phyloP scores from a whole-genome alignment of 2,888 invertebrate species.

The Saturnia pavonia region DNA sequence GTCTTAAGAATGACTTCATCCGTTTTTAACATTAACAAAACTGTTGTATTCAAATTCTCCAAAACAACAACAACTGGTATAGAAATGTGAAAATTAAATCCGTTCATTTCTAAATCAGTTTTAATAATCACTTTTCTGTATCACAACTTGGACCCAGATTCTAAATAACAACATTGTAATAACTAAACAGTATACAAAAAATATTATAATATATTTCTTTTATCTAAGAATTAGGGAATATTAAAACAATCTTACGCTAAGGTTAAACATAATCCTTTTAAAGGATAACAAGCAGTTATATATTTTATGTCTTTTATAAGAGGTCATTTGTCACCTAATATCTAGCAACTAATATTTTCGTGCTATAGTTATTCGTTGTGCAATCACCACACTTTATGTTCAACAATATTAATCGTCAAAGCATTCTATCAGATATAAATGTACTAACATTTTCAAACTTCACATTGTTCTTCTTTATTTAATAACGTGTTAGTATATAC shows the following conservation, averaged over 20 bases:
- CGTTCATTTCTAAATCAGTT: constrained; percentile 2
- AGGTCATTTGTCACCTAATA: constrained; percentile 59
- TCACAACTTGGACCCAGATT: constrained; percentile 73
- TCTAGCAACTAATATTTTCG: constrained; percentile 66
- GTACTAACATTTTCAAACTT: constrained; percentile 2
- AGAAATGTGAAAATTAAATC: constrained; percentile 20
- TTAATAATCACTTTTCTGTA: constrained; percentile 24
- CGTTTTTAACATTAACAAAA: constrained; percentile 20
- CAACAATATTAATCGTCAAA: constrained; percentile 2
- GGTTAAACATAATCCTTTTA: constrained; percentile 68
- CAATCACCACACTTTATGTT: constrained; percentile 22
- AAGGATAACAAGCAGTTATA: constrained; percentile 79
- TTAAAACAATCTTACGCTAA: constrained; percentile 67
- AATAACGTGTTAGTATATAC: background rate
- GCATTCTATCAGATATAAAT: constrained; percentile 11
- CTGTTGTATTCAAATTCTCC: constrained; percentile 40
- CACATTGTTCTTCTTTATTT: background rate
- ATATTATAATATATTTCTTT: constrained; percentile 52
- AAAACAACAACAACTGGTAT: constrained; percentile 23
- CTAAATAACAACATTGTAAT: constrained; percentile 62
- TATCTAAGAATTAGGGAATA: constrained; percentile 58
- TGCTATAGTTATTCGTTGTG: constrained; percentile 63
- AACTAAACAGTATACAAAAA: constrained; percentile 73
- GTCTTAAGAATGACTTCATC: background rate
- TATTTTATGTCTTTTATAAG: constrained; percentile 72